Percentiles rank a stretch among this genome's conserved stretches.
Conservation (phyloP, 1,140 invertebrate species). For the Battus philenor region DNA sequence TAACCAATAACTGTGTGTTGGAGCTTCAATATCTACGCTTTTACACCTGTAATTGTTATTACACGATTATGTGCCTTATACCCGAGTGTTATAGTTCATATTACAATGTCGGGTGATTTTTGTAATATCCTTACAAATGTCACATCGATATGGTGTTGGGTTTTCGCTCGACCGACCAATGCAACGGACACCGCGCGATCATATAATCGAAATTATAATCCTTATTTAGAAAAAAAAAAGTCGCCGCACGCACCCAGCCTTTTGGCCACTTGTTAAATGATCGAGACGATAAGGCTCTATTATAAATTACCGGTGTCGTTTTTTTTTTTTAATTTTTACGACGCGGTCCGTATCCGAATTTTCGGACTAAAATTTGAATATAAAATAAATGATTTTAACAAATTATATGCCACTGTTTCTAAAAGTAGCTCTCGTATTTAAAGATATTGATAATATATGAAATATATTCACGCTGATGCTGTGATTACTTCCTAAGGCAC, state of each 20-base stretch:
- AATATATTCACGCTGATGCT: no score
- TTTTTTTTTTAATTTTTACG: slow-evolving; percentile 26
- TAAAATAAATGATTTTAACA: no score
- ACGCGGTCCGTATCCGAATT: slow-evolving; percentile 16
- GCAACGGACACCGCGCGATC: neutral
- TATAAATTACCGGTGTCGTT: slow-evolving; percentile 33
- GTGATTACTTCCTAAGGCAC: no score
- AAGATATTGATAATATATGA: no score
- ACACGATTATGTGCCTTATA: neutral
- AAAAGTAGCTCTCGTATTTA: no score
- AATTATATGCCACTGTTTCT: no score
- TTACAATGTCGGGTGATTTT: neutral
- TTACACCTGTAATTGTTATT: neutral
- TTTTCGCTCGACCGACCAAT: neutral
- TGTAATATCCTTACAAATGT: neutral
- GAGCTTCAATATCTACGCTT: neutral
- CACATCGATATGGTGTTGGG: neutral
- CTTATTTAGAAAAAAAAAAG: slow-evolving; percentile 22
- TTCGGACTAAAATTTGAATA: no score
- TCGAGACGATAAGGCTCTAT: slow-evolving; percentile 35
- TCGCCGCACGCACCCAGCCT: no score
- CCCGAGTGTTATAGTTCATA: slow-evolving; percentile 4
- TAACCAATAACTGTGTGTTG: slow-evolving; percentile 4
- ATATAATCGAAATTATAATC: slow-evolving; percentile 28
- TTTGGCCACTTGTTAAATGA: slow-evolving; percentile 28